Evolutionary conservation across 2,113 vertebrate species (phyloP), one percentile per base, ranked within the genome.

Genomic region (Microcebus murinus): DNA sequence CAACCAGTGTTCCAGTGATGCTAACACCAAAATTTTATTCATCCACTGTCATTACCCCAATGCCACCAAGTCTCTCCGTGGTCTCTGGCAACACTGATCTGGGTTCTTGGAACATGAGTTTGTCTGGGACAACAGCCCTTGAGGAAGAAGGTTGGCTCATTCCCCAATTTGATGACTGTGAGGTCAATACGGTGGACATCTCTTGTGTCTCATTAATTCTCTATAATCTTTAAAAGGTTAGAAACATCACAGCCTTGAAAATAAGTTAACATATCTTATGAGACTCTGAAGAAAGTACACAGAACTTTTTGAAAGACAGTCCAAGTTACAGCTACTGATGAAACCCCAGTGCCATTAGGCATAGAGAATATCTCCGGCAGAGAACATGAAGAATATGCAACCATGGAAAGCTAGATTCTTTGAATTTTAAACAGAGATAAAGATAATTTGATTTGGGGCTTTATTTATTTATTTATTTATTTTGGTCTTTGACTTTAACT

Each of bases 241-340:
- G 34, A 95, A 91, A 85, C 39, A 93, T 87, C 79, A 94, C 68
- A 87, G 39, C 55, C 52, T 91, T 91, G 67, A 17, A 88, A 95
- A 92, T 91, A 93, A 81, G 76, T 90, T 92, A 80, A 81, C 50
- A 39, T 55, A 79, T 80, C 31, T 88, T 94, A 45, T 85, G 61
- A 82, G 59, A 88, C 77, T 85, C 36, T 84, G 65, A 84, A 77
- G 52, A 76, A 96, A 94, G 36, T 71, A 63, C 61, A 83, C 20
- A 65, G 50, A 77, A 77, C 3, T 61, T 92, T 90, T 48, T 52
- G 81, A 87, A 85, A 81, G 31, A 91, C 9, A 87, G 34, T 90
- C 17, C 59, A 91, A 13, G 31, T 73, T 87, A 82, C 3, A 84
- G n/a, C 45, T 91, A 17, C 42, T 81, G 34, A 45, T 82, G 31